A percentile compares a stretch with the other conserved stretches of the same genome.
These are phyloP conservation scores for Vanessa atalanta DNA, from an alignment of 1,140 invertebrate species.

Conservation along the genomic window DNA sequence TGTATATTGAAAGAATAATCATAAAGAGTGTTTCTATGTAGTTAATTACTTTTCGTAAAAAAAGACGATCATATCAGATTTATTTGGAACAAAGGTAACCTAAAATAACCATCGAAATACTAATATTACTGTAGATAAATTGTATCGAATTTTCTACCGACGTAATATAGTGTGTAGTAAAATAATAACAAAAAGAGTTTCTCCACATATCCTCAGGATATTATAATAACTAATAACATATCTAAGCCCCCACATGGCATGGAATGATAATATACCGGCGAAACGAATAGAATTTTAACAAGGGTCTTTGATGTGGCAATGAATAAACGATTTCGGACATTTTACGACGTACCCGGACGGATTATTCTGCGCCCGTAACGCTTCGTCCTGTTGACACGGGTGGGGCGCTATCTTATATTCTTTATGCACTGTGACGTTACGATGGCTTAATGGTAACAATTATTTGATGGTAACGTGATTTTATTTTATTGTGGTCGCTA, in stretches of 20 bases:
- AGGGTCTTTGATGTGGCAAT: conserved; percentile 63
- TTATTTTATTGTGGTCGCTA: background rate
- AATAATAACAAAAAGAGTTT: background rate
- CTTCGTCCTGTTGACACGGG: conserved; percentile 39
- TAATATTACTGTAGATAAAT: no score
- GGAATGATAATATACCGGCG: conserved; percentile 48
- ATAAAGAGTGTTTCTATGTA: no score
- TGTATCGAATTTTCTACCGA: no score
- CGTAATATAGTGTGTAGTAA: no score
- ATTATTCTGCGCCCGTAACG: conserved; percentile 36
- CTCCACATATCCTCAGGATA: conserved; percentile 7
- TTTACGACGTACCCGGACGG: conserved; percentile 57
- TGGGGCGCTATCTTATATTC: conserved; percentile 8
- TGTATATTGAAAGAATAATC: no score
- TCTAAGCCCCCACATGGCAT: conserved; percentile 45
- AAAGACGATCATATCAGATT: no score
- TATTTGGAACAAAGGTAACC: no score
- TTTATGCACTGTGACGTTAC: conserved; percentile 11
- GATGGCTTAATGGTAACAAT: conserved; percentile 14
- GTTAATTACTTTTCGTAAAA: no score
- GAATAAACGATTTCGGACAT: conserved; percentile 67
- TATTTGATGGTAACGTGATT: conserved; percentile 10
- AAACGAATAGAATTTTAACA: conserved; percentile 68
- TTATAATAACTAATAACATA: conserved; percentile 41
- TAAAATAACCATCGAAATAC: no score